phyloP scores from a whole-genome alignment of 2,888 invertebrate species.

The Phyto melanocephala region DNA sequence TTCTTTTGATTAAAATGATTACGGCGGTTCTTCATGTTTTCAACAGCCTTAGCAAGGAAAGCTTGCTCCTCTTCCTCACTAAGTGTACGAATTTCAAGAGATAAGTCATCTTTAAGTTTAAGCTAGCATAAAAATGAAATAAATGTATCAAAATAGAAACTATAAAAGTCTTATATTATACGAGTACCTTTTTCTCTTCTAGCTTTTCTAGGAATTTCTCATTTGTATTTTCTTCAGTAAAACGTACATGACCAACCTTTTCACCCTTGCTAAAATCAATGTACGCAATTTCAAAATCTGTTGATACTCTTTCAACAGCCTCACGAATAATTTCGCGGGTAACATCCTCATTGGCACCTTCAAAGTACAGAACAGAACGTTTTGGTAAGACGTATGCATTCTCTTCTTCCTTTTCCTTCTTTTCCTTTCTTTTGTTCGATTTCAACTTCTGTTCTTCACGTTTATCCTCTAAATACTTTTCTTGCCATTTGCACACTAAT shows the following conservation, averaged over 20 bases:
- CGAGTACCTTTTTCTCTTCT: constrained; percentile 81
- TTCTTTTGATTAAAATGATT: constrained; percentile 78
- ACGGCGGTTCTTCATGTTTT: constrained; percentile 82
- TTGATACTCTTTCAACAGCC: constrained; percentile 80
- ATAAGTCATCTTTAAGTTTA: constrained; percentile 79
- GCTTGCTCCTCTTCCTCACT: constrained; percentile 87
- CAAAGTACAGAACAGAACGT: constrained; percentile 87
- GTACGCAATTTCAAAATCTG: constrained; percentile 82
- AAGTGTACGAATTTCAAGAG: constrained; percentile 81
- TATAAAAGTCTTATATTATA: background rate
- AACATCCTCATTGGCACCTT: constrained; percentile 81
- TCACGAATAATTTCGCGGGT: constrained; percentile 87
- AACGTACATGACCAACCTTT: constrained; percentile 85
- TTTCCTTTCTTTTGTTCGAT: constrained; percentile 80
- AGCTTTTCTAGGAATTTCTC: constrained; percentile 83
- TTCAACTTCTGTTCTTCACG: constrained; percentile 83
- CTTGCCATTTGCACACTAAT: constrained; percentile 85
- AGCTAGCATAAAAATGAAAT: constrained; percentile 63
- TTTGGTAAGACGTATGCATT: constrained; percentile 81
- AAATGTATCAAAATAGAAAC: background rate
- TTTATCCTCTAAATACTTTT: constrained; percentile 84
- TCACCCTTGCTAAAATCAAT: constrained; percentile 89
- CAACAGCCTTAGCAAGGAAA: constrained; percentile 83
- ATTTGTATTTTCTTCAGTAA: constrained; percentile 85
- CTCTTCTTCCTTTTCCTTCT: constrained; percentile 76